A percentile compares a stretch with the other conserved stretches of the same genome.
Evolutionary conservation across 2,888 invertebrate genomes (phyloP).

Genomic region (Drosophila tripunctata): DNA sequence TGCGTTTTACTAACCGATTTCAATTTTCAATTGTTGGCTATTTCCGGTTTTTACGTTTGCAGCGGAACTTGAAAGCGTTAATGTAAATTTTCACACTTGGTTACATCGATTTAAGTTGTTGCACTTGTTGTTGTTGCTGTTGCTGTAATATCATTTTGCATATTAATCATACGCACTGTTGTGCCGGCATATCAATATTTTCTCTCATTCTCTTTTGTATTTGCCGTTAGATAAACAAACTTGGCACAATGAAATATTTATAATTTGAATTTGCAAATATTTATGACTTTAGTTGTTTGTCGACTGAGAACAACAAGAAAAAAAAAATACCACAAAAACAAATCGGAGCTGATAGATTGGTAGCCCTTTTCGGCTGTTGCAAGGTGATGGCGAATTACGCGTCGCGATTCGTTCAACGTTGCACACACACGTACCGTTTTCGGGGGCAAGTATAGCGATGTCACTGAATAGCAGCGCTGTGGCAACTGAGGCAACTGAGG

Average conservation of each 20-base stretch:
- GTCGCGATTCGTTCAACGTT: conserved; percentile 15
- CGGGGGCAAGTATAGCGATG: conserved; percentile 1
- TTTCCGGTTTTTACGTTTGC: conserved; percentile 27
- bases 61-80: conserved; percentile 23
- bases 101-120: conserved; percentile 20
- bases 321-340: conserved; percentile 48
- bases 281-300: conserved; percentile 5
- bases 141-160: conserved; percentile 34
- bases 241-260: conserved; percentile 14
- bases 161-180: conserved; percentile 44
- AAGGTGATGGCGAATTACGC: conserved; percentile 25
- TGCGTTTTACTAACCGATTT: conserved; percentile 33
- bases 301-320: conserved; percentile 16
- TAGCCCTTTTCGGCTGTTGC: not conserved
- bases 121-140: not conserved
- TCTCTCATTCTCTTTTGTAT: not conserved
- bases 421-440: conserved; percentile 40
- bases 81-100: conserved; percentile 45
- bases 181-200: conserved; percentile 34
- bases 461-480: conserved; percentile 16
- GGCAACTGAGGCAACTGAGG: conserved; percentile 5
- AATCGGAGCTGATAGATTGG: conserved; percentile 1
- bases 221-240: conserved; percentile 19
- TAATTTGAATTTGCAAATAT: too few relatives aligned
- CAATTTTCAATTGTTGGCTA: conserved; percentile 7